phyloP scores from a whole-genome alignment of 1,140 invertebrate species.

The Temnothorax longispinosus region DNA sequence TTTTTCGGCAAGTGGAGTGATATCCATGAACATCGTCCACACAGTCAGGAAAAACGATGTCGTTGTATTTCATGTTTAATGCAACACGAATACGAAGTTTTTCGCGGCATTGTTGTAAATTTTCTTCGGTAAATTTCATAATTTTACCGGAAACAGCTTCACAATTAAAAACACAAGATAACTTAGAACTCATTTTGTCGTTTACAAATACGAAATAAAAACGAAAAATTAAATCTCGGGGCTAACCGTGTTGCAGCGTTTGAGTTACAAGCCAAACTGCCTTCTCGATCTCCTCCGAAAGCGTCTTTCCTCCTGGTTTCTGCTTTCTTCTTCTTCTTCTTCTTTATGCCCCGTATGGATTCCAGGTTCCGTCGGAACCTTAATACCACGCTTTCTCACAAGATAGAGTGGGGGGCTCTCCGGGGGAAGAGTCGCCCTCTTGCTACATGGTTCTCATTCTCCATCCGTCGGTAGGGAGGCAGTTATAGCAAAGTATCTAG shows the following conservation, averaged over 20 bases:
- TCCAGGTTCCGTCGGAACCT: no score
- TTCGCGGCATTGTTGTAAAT: neutral
- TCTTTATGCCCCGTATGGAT: no score
- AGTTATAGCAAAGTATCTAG: no score
- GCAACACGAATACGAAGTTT: constrained; percentile 14
- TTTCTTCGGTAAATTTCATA: constrained; percentile 7
- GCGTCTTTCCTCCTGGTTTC: neutral
- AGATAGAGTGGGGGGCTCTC: no score
- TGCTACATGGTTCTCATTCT: no score
- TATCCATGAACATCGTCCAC: constrained; percentile 6
- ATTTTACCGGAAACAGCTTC: neutral
- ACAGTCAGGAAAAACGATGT: constrained; percentile 3
- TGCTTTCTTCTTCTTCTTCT: neutral
- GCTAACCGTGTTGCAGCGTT: neutral
- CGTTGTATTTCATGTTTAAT: constrained; percentile 2
- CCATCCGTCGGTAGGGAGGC: no score
- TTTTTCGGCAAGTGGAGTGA: neutral
- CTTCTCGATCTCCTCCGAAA: neutral
- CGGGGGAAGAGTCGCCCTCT: no score
- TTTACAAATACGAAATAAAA: neutral
- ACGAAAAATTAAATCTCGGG: neutral
- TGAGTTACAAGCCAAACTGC: neutral
- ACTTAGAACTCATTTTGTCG: constrained; percentile 9
- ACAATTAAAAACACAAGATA: neutral
- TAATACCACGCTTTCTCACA: no score